Evolutionary conservation across 2,797 vertebrate genomes (phyloP), one percentile per base, ranked within the genome.

Genomic region (Sebastes goodei): DNA sequence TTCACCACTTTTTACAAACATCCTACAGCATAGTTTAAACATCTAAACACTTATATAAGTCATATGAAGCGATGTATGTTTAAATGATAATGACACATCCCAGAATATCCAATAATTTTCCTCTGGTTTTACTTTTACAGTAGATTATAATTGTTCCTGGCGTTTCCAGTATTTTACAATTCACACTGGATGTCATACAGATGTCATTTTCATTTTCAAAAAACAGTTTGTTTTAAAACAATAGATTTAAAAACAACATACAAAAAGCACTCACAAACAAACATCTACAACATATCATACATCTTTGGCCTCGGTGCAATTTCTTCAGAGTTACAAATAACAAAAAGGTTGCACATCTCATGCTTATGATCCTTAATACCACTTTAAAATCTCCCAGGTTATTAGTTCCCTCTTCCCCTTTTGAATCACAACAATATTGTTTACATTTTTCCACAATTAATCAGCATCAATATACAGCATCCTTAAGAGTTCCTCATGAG

Each of bases 1-100:
- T 88, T 88, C 27, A 69, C 57, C 53, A 71, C 27, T 27, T 70
- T 72, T 83, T 17, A 64, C 65, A 86, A 64, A 83, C 57, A 79
- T 67, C 57, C 14, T 64, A 67, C 42, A 87, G 17, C 10, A 79
- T 1, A 71, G 21, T 71, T 77, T 74, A 71, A 74, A 77, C 27
- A 49, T 82, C 29, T 49, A 25, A 73, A 83, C 32, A 75, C 2
- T 14, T 71, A 42, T 42, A 74, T 80, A 76, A 83, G 30, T 64
- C 57, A 2, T 11, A 23, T 33, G 2, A 74, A 63, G 15, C 5
- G 53, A 57, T 7, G 12, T 6, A 56, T 38, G 14, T 67, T 64
- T 42, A 14, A 38, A 38, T 56, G 2, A 7, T 46, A 56, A 46
- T 38, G 23, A 46, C 17, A 42, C 30, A 49, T 77, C 42, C 10